Conservation (phyloP, 2,888 invertebrate genomes). For the Catocala nupta region DNA sequence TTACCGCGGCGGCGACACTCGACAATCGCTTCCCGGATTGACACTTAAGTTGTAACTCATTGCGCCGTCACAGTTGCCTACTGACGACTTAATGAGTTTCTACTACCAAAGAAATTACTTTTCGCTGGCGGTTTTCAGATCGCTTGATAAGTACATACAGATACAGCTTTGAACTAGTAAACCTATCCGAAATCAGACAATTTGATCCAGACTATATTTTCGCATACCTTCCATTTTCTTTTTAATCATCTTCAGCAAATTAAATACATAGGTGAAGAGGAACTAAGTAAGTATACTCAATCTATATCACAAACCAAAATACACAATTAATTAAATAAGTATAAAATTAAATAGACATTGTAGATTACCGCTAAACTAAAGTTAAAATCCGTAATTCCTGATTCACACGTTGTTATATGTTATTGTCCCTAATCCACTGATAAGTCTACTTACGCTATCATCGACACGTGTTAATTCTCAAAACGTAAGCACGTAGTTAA, state of each 20-base stretch:
- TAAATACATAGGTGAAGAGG: too few species aligned
- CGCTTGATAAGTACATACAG: constrained; percentile 15
- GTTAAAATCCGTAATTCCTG: background rate
- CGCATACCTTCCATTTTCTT: too few species aligned
- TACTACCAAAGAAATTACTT: constrained; percentile 56
- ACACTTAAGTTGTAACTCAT: constrained; percentile 78
- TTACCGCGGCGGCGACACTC: constrained; percentile 73
- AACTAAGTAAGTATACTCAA: too few species aligned
- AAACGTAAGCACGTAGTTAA: constrained; percentile 58
- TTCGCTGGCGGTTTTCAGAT: constrained; percentile 21
- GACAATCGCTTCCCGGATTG: constrained; percentile 74
- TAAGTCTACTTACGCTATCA: constrained; percentile 47
- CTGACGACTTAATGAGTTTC: constrained; percentile 63
- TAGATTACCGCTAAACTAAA: background rate
- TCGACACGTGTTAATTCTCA: constrained; percentile 60
- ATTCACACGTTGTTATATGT: constrained; percentile 1
- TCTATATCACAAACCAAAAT: too few species aligned
- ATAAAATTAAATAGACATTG: too few species aligned
- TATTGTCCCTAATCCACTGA: constrained; percentile 12
- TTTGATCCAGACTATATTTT: too few species aligned
- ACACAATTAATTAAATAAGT: too few species aligned
- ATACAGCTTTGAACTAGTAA: background rate
- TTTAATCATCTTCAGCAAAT: too few species aligned
- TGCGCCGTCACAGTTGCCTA: constrained; percentile 54
- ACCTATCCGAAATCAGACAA: too few species aligned